Conservation (phyloP, 2,797 vertebrate species). For the Chaenodraco wilsoni region DNA sequence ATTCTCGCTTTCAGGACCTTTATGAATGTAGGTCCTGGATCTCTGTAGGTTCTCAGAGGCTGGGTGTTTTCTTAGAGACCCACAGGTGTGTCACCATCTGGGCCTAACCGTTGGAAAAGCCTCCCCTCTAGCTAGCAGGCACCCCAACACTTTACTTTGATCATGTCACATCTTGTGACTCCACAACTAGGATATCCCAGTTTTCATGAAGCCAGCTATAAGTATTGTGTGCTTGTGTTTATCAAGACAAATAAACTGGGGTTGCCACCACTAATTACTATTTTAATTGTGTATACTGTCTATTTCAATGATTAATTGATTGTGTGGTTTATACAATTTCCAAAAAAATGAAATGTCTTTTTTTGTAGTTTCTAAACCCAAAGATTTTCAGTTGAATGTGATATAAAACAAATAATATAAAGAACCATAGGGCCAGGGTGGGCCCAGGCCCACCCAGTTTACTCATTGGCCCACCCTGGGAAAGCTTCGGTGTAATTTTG, state of each 20-base stretch:
- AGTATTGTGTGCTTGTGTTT: not conserved
- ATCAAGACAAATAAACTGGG: not conserved
- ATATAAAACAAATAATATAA: too few relatives aligned
- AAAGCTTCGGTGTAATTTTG: too few relatives aligned
- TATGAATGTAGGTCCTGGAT: conserved; percentile 30
- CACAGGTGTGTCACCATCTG: conserved; percentile 84
- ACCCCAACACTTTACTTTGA: conserved; percentile 62
- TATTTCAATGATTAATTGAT: too few relatives aligned
- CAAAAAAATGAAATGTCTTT: too few relatives aligned
- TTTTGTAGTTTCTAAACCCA: too few relatives aligned
- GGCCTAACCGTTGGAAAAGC: conserved; percentile 77
- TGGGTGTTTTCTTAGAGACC: conserved; percentile 56
- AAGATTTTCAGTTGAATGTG: too few relatives aligned
- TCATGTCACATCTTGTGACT: conserved; percentile 34
- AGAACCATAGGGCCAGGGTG: not conserved
- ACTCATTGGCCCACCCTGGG: too few relatives aligned
- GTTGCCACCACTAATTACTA: too few relatives aligned
- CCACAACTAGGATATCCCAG: conserved; percentile 12
- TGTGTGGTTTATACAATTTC: too few relatives aligned
- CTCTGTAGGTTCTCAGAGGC: conserved; percentile 50
- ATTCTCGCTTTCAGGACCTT: conserved; percentile 15
- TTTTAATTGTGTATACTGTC: too few relatives aligned
- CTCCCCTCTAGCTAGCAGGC: conserved; percentile 54
- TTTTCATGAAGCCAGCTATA: conserved; percentile 5
- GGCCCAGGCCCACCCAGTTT: too few relatives aligned